A percentile compares a stretch with the other conserved stretches of the same genome.
Conservation (phyloP, 2,888 invertebrate species). For the Apodemia hepburni region DNA sequence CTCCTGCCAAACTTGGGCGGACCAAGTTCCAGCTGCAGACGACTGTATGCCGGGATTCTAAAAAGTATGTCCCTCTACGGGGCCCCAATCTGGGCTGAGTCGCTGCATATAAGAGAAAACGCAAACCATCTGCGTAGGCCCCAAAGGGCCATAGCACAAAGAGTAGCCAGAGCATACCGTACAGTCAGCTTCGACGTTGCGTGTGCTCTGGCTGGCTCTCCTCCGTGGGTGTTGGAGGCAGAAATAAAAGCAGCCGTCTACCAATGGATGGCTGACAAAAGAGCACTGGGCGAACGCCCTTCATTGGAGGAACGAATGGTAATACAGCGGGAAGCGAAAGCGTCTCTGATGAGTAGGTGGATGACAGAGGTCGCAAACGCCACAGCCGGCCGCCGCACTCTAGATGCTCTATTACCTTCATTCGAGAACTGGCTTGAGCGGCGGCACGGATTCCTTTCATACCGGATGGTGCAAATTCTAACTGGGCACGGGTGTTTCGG, state of each 20-base stretch:
- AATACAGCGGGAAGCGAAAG: constrained; percentile 11
- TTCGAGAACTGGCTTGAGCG: neutral
- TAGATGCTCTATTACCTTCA: neutral
- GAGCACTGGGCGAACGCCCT: no score
- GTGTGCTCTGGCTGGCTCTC: constrained; percentile 1
- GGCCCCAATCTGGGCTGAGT: no score
- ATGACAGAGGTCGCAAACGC: neutral
- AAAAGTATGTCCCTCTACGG: neutral
- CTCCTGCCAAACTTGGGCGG: neutral
- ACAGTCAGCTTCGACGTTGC: no score
- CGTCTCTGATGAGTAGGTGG: neutral
- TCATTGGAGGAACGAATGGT: no score
- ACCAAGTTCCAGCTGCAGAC: neutral
- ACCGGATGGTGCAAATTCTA: neutral
- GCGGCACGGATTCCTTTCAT: neutral
- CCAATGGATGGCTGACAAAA: no score
- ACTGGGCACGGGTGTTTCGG: neutral
- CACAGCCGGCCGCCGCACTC: neutral
- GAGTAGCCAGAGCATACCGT: no score
- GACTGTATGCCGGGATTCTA: constrained; percentile 2
- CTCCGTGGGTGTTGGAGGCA: constrained; percentile 17
- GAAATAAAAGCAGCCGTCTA: no score
- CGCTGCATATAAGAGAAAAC: no score
- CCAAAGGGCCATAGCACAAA: no score
- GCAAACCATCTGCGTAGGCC: no score